Conservation (phyloP, 1,140 invertebrate species). For the Phymorhynchus buccinoides region DNA sequence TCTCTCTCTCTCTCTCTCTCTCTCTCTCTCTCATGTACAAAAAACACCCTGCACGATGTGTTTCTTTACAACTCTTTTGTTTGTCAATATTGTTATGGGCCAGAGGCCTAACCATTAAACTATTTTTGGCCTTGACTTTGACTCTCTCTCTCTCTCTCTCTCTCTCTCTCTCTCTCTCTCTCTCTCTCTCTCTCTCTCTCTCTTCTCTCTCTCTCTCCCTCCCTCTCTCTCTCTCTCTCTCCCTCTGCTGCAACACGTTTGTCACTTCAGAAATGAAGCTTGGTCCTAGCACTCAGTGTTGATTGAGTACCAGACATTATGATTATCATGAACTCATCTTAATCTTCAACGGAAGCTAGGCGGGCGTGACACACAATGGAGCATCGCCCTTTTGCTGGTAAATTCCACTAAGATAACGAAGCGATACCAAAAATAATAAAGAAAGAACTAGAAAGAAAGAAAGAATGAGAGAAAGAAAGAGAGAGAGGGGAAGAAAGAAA, state of each 20-base stretch:
- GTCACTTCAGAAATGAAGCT: too few relatives aligned
- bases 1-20: background rate
- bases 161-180: background rate
- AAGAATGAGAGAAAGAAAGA: background rate
- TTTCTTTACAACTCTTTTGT: background rate
- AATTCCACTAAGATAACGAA: too few relatives aligned
- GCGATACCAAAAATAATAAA: constrained; percentile 20
- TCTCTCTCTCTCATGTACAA: background rate
- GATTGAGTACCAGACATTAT: too few relatives aligned
- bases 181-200: constrained; percentile 1
- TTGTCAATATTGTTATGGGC: too few relatives aligned
- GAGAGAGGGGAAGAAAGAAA: too few relatives aligned
- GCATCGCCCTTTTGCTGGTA: too few relatives aligned
- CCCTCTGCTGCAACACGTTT: background rate
- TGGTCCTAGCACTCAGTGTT: too few relatives aligned
- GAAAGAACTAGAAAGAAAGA: background rate
- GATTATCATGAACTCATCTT: too few relatives aligned
- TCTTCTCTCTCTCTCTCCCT: background rate
- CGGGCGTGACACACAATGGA: too few relatives aligned
- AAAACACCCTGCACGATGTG: background rate
- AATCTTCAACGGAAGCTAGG: too few relatives aligned
- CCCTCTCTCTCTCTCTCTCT: background rate
- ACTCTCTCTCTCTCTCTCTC: background rate
- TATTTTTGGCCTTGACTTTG: too few relatives aligned
- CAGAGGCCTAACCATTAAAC: too few relatives aligned